phyloP scores from a whole-genome alignment of 2,797 vertebrate genomes.

The Pogoniulus pusillus region DNA sequence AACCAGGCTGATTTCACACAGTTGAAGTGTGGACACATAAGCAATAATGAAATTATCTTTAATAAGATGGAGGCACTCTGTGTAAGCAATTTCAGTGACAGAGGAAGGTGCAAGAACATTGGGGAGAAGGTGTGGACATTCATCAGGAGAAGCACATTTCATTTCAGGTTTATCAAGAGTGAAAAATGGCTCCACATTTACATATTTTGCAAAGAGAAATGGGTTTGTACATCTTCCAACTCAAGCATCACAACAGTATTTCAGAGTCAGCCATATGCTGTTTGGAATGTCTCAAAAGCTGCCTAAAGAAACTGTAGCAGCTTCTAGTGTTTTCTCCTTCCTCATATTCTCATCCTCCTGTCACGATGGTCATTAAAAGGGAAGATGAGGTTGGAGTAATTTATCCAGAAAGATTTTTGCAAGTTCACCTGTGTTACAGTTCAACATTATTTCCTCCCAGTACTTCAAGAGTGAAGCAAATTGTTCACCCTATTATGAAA shows the following conservation, averaged over 20 bases:
- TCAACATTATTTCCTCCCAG: neutral
- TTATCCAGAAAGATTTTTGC: neutral
- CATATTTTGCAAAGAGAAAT: neutral
- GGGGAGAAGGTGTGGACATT: neutral
- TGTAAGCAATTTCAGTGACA: neutral
- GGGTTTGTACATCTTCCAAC: neutral
- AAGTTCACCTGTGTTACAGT: neutral
- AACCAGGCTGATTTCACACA: neutral
- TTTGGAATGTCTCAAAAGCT: neutral
- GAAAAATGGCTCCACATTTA: neutral
- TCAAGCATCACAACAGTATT: neutral
- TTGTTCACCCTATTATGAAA: neutral
- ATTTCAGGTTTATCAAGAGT: neutral
- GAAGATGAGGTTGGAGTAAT: neutral
- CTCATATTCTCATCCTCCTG: neutral
- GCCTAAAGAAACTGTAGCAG: neutral
- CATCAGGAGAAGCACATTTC: fast-evolving
- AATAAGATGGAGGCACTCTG: neutral
- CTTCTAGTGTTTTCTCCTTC: neutral
- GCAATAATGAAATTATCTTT: neutral
- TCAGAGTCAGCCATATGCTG: neutral
- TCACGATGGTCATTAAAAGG: neutral
- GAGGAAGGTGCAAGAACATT: neutral
- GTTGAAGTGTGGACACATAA: neutral
- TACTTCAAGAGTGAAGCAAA: neutral